Conservation (phyloP, 2,113 vertebrate genomes). For the Montifringilla adamsi region DNA sequence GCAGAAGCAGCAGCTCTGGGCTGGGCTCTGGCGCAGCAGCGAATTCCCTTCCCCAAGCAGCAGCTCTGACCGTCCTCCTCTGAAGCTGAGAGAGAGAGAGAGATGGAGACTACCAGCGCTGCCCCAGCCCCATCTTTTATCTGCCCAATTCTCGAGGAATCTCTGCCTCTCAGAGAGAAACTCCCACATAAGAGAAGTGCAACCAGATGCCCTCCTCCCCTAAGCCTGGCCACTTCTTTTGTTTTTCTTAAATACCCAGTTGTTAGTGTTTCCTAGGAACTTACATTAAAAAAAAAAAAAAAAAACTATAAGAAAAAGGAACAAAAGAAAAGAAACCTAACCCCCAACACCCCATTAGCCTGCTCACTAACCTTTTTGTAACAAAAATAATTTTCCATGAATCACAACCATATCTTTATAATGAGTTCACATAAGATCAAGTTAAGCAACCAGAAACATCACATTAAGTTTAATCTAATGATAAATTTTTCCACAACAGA, state of each 20-base stretch:
- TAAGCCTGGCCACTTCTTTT: neutral
- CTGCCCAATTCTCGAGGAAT: neutral
- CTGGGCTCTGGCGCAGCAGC: rapidly evolving
- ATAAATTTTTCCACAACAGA: neutral
- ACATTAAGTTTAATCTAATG: neutral
- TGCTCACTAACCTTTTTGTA: neutral
- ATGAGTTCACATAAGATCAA: neutral
- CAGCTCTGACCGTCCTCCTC: rapidly evolving
- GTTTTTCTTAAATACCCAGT: neutral
- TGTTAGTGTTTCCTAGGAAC: neutral
- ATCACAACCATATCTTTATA: neutral
- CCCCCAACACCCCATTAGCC: neutral
- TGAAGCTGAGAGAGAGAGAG: neutral
- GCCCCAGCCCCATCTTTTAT: neutral
- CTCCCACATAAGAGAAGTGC: neutral
- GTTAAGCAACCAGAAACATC: neutral
- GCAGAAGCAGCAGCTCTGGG: neutral
- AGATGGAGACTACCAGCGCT: neutral
- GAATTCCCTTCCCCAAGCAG: neutral
- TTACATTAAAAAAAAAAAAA: neutral
- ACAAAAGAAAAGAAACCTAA: neutral
- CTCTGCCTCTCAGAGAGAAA: neutral
- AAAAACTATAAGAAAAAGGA: neutral
- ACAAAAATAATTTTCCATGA: neutral
- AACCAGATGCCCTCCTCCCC: neutral